These are phyloP conservation scores for Stenchaetothrips biformis DNA, from an alignment of 2,888 invertebrate species.

Conservation along the genomic window DNA sequence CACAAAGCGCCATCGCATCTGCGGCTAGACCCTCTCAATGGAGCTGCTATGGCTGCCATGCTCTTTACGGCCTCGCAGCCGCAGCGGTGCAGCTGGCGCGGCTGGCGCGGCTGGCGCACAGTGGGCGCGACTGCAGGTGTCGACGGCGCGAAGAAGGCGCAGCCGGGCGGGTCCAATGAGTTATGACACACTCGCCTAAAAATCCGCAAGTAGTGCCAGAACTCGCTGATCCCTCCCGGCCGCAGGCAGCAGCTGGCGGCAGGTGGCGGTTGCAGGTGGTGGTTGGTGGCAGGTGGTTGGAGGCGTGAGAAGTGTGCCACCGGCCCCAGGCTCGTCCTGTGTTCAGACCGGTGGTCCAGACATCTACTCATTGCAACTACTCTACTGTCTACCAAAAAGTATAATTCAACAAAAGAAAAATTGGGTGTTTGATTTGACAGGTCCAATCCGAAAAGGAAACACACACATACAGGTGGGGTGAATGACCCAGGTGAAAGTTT, in stretches of 20 bases:
- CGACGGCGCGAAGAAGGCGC: neutral
- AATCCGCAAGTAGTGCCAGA: slow-evolving; percentile 15
- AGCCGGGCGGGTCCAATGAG: slow-evolving; percentile 9
- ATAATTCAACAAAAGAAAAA: too few relatives aligned
- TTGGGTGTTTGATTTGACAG: too few relatives aligned
- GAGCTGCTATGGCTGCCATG: neutral
- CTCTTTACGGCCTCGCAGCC: neutral
- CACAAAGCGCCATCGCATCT: neutral
- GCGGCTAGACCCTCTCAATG: neutral
- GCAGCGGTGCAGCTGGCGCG: neutral
- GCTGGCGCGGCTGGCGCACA: neutral
- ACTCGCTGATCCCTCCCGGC: slow-evolving; percentile 21
- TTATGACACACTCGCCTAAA: neutral
- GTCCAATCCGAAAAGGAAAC: too few relatives aligned
- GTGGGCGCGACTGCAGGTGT: neutral
- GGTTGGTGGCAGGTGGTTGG: too few relatives aligned
- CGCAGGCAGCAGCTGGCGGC: neutral
- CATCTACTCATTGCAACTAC: too few relatives aligned
- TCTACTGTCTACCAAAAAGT: too few relatives aligned
- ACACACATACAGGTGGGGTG: too few relatives aligned
- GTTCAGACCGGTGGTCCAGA: too few relatives aligned
- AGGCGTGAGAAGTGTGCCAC: too few relatives aligned
- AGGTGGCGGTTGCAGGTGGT: too few relatives aligned
- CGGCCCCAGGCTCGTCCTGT: too few relatives aligned
- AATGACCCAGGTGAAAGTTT: too few relatives aligned